phyloP scores from a whole-genome alignment of 2,113 vertebrate genomes.

The Spea bombifrons region DNA sequence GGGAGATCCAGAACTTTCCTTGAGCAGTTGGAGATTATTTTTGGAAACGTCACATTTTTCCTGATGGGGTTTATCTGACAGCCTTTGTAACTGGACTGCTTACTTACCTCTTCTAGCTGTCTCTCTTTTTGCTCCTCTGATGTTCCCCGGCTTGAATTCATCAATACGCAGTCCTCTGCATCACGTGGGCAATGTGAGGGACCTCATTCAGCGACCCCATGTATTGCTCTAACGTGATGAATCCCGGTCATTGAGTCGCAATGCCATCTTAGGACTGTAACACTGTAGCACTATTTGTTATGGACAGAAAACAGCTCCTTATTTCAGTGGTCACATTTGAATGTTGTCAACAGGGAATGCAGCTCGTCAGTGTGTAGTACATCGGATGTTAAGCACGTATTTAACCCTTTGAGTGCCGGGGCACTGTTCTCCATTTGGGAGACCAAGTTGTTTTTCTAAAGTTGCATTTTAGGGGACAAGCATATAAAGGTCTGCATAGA shows the following conservation, averaged over 20 bases:
- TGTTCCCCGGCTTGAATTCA: neutral
- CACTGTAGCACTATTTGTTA: no score
- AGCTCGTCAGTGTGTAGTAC: no score
- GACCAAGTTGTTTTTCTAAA: no score
- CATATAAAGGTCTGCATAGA: no score
- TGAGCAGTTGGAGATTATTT: neutral
- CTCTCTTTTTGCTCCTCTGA: constrained; percentile 1
- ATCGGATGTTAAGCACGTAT: no score
- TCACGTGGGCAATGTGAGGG: neutral
- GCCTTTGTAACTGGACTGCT: neutral
- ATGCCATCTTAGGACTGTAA: no score
- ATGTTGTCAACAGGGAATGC: no score
- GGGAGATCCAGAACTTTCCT: constrained; percentile 8
- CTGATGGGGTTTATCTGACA: neutral
- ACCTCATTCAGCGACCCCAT: neutral
- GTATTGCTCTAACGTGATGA: neutral
- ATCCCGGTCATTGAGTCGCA: neutral
- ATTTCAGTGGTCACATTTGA: no score
- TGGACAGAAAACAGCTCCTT: no score
- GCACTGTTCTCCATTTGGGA: no score
- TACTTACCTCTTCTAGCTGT: neutral
- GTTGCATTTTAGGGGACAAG: no score
- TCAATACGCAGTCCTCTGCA: neutral
- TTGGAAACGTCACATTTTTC: neutral
- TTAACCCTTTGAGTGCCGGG: no score